Evolutionary conservation across 2,113 vertebrate genomes (phyloP).

Genomic region (Sphyrna mokarran): DNA sequence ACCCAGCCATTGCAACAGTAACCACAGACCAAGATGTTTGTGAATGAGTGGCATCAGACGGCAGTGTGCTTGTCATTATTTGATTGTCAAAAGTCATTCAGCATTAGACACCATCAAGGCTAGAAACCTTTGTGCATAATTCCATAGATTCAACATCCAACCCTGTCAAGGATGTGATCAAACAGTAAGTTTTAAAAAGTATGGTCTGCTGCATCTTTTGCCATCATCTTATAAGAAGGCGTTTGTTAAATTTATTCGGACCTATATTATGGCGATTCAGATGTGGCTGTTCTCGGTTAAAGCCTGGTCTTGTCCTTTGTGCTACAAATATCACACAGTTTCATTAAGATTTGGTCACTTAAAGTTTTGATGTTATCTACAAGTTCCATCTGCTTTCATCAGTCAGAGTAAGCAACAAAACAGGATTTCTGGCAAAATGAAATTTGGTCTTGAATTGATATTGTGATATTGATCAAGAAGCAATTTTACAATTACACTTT

Average conservation of each 20-base stretch:
- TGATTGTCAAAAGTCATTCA: constrained; percentile 73
- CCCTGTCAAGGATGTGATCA: constrained; percentile 77
- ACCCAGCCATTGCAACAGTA: constrained; percentile 59
- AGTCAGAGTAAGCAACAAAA: constrained; percentile 43
- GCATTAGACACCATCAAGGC: constrained; percentile 63
- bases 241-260: constrained; percentile 67
- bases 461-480: constrained; percentile 53
- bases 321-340: constrained; percentile 54
- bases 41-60: constrained; percentile 78
- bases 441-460: constrained; percentile 60
- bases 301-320: constrained; percentile 65
- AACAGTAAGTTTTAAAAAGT: constrained; percentile 62
- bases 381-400: constrained; percentile 48
- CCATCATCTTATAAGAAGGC: constrained; percentile 70
- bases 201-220: constrained; percentile 46
- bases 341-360: constrained; percentile 50
- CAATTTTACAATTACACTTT: constrained; percentile 42
- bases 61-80: constrained; percentile 80
- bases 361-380: constrained; percentile 48
- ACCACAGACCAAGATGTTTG: constrained; percentile 58
- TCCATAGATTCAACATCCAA: constrained; percentile 73
- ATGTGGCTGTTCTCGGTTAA: constrained; percentile 62
- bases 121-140: constrained; percentile 77
- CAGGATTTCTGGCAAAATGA: constrained; percentile 55
- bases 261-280: constrained; percentile 66